Evolutionary conservation across 1,140 invertebrate species (phyloP), one percentile per base, ranked within the genome.

Genomic region (Tetraneura akinire): DNA sequence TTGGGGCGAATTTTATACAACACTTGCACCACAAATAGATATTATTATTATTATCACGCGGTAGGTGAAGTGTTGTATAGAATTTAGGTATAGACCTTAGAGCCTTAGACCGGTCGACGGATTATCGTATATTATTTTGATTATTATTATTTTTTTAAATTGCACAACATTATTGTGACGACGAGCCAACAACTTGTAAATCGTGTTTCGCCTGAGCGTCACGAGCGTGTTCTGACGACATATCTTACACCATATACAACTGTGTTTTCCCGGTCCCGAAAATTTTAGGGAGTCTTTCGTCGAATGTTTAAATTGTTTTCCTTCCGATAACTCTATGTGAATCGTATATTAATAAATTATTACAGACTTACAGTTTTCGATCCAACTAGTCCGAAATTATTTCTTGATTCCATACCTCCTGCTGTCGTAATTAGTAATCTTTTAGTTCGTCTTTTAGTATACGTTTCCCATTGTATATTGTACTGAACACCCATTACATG

Each of bases 121-220:
- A 71, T 71, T 71, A 68, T 13, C 66, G 21, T 23, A 16, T 47
- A 68, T 29, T 11, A 49, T 4, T 23, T 6, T 66, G n/a, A 68
- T 29, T 11, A 49, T 4, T 23, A 13, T 66, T 42, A 29, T 16
- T 26, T 66, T 68, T 71, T 71, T 51, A 11, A 1, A 14, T 71
- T 71, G 68, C 68, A 71, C 21, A 71, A 71, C 51, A 45, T 71
- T 71, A 71, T 51, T 71, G 47, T 71, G 68, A 68, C 21, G 64
- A 71, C 29, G 29, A 51, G 45, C 45, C 9, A n/a, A 57, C n/a
- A 78, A 78, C 74, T 21, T 29, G 74, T 78, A 62, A 60, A 29
- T 78, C 74, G 23, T 47, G 74, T 78, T 42, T 62, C 8, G 14
- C 13, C 5, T 18, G 18, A 23, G 13, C 64, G 66, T 68, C 57